Conservation (phyloP, 2,888 invertebrate species). For the Drosophila greeni region DNA sequence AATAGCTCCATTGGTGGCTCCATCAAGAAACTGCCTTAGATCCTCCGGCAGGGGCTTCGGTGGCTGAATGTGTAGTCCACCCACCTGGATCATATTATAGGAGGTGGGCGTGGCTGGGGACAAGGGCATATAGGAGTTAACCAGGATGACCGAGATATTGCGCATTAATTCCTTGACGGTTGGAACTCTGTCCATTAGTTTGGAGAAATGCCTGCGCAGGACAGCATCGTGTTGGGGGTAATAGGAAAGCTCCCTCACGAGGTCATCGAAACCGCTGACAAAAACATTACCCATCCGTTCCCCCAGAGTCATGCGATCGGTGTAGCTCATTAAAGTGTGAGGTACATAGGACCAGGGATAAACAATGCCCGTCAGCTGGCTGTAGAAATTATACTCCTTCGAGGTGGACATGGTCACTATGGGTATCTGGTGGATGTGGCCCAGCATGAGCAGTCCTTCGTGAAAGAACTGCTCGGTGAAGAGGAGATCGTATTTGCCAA, state of each 20-base stretch:
- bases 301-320: constrained; percentile 80
- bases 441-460: constrained; percentile 77
- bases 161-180: constrained; percentile 77
- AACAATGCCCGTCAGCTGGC: constrained; percentile 78
- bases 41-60: constrained; percentile 65
- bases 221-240: constrained; percentile 71
- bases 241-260: constrained; percentile 58
- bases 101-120: constrained; percentile 48
- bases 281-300: constrained; percentile 80
- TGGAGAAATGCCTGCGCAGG: constrained; percentile 64
- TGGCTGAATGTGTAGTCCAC: constrained; percentile 80
- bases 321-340: constrained; percentile 75
- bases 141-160: constrained; percentile 73
- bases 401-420: constrained; percentile 75
- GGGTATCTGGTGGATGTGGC: constrained; percentile 76
- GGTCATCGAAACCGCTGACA: constrained; percentile 61
- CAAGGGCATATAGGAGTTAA: no score
- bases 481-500: constrained; percentile 77
- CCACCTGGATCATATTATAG: constrained; percentile 79
- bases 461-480: constrained; percentile 77
- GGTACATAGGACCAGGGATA: constrained; percentile 79
- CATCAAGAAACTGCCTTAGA: constrained; percentile 76
- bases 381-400: constrained; percentile 77
- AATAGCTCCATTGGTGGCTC: constrained; percentile 76
- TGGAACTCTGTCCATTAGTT: constrained; percentile 65